Evolutionary conservation across 2,888 invertebrate genomes (phyloP).

Genomic region (Polietes domitor): DNA sequence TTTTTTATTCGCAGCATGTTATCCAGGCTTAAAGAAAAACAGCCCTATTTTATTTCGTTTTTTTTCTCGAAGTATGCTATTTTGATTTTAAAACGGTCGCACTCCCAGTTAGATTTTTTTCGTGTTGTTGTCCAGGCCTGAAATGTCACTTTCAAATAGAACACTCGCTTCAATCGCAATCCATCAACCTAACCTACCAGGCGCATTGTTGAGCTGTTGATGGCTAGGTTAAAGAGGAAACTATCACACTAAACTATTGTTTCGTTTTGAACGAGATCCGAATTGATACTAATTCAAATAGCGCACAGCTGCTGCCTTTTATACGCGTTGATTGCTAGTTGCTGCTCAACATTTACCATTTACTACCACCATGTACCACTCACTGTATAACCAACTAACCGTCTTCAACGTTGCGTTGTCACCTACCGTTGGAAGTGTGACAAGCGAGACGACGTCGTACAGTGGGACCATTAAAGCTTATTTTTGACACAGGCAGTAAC

Average conservation of each 20-base stretch:
- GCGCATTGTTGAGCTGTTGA: constrained; percentile 81
- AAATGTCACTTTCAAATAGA: too few relatives aligned
- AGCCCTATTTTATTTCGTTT: not conserved
- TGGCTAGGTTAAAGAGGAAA: constrained; percentile 77
- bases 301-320: constrained; percentile 77
- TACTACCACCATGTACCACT: constrained; percentile 13
- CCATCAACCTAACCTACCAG: constrained; percentile 75
- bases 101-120: too few relatives aligned
- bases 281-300: constrained; percentile 80
- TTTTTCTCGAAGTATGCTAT: too few relatives aligned
- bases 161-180: not conserved
- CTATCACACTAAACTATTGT: constrained; percentile 75
- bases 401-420: too few relatives aligned
- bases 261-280: constrained; percentile 80
- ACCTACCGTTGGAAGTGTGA: constrained; percentile 49
- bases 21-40: not conserved
- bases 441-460: constrained; percentile 19
- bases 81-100: too few relatives aligned
- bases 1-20: too few relatives aligned
- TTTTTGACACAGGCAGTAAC: too few relatives aligned
- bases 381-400: not conserved
- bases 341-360: constrained; percentile 74
- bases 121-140: too few relatives aligned
- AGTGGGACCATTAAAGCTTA: too few relatives aligned
- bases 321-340: constrained; percentile 76